Percentiles rank a stretch among this genome's conserved stretches.
phyloP scores from a whole-genome alignment of 1,140 invertebrate genomes.

The Heliconius hewitsoni region DNA sequence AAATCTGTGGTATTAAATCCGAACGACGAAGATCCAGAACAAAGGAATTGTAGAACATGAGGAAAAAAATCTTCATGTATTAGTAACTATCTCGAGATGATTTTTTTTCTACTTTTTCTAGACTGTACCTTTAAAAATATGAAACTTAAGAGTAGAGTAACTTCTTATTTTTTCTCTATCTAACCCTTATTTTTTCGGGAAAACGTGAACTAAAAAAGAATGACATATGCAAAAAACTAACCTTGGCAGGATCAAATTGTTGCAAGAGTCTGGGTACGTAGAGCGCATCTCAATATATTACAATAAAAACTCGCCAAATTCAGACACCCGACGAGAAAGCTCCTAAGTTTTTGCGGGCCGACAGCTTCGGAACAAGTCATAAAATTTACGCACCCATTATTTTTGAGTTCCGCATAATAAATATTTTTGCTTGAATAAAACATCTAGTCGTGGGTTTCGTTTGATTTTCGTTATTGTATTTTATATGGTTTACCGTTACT shows the following conservation, averaged over 20 bases:
- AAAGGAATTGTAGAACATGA: not conserved
- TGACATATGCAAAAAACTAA: constrained; percentile 1
- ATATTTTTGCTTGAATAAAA: constrained; percentile 9
- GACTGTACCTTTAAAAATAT: not conserved
- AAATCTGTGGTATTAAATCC: constrained; percentile 37
- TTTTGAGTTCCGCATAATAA: constrained; percentile 32
- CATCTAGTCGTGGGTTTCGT: not conserved
- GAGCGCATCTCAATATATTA: constrained; percentile 48
- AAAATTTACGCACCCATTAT: constrained; percentile 46
- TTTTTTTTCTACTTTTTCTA: not conserved
- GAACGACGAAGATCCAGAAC: not conserved
- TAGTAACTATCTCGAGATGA: not conserved
- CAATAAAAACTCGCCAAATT: constrained; percentile 58
- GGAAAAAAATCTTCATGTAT: not conserved
- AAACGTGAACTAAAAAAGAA: not conserved
- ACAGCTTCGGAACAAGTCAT: constrained; percentile 58
- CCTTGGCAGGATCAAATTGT: constrained; percentile 4
- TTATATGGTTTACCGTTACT: not conserved
- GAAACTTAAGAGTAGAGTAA: not conserved
- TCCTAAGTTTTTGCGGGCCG: constrained; percentile 43
- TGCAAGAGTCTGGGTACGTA: constrained; percentile 6
- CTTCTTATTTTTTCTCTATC: not conserved
- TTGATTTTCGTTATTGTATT: constrained; percentile 3
- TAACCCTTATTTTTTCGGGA: not conserved
- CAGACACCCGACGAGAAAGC: constrained; percentile 49